Percentiles rank a stretch among this genome's conserved stretches.
Evolutionary conservation across 2,797 vertebrate genomes (phyloP).

Genomic region (Arnoldichthys spilopterus): DNA sequence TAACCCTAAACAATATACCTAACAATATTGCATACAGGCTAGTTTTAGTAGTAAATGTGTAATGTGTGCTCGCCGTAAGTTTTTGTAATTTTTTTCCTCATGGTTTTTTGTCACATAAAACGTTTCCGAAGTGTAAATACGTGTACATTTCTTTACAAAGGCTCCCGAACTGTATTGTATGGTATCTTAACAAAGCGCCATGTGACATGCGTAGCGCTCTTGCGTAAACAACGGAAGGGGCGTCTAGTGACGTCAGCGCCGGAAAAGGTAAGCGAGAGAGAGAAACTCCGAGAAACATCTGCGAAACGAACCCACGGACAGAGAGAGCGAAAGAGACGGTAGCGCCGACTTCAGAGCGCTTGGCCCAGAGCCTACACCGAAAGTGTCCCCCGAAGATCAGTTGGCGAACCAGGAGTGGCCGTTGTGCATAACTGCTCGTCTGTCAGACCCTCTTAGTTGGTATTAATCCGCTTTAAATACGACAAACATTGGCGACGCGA

Average conservation of each 20-base stretch:
- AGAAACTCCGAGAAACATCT: conserved; percentile 45
- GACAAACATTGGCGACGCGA: neutral
- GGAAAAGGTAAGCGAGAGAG: conserved; percentile 37
- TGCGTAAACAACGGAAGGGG: conserved; percentile 34
- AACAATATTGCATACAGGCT: no score
- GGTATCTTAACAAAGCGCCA: no score
- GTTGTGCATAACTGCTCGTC: neutral
- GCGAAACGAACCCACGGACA: neutral
- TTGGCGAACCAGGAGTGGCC: neutral
- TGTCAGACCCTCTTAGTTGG: neutral
- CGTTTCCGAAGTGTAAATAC: no score
- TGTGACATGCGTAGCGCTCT: neutral
- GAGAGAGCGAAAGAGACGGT: neutral
- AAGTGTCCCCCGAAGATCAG: neutral
- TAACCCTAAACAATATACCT: no score
- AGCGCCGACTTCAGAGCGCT: neutral
- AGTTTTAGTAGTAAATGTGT: no score
- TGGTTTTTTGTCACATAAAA: no score
- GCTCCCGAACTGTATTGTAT: no score
- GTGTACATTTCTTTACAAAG: no score
- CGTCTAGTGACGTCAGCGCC: conserved; percentile 8
- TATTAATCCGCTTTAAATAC: conserved; percentile 1
- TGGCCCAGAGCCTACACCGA: neutral
- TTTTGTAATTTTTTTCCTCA: no score
- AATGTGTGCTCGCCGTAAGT: no score